A percentile compares a stretch with the other conserved stretches of the same genome.
These are phyloP conservation scores for Andricus curvator DNA, from an alignment of 2,888 invertebrate genomes.

Conservation along the genomic window DNA sequence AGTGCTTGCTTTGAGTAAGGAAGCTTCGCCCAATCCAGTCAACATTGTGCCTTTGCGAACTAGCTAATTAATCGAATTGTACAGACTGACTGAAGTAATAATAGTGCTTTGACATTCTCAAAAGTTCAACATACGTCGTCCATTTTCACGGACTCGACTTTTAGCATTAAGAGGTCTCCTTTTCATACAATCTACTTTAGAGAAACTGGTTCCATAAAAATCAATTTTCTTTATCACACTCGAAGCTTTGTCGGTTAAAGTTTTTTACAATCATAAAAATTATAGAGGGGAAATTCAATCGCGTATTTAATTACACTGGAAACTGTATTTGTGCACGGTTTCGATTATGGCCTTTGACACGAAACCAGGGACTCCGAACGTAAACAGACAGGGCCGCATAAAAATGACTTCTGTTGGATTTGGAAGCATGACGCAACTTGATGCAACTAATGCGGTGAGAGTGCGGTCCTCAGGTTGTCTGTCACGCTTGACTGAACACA, in stretches of 20 bases:
- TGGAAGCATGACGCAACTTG: no score
- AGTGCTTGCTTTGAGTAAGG: constrained; percentile 44
- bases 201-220: neutral
- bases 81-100: constrained; percentile 39
- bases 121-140: neutral
- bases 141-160: constrained; percentile 34
- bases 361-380: no score
- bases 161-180: neutral
- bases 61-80: constrained; percentile 49
- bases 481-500: no score
- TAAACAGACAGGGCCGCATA: no score
- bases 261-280: neutral
- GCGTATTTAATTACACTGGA: no score
- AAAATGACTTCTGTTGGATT: no score
- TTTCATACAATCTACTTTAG: neutral
- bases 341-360: no score
- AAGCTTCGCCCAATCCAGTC: constrained; percentile 47
- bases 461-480: no score
- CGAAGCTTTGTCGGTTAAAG: neutral
- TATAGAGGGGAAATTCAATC: neutral
- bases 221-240: neutral
- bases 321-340: no score
- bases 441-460: no score
- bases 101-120: constrained; percentile 35
- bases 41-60: constrained; percentile 41